Evolutionary conservation across 2,888 invertebrate genomes (phyloP).

Genomic region (Digitonthophagus gazella): DNA sequence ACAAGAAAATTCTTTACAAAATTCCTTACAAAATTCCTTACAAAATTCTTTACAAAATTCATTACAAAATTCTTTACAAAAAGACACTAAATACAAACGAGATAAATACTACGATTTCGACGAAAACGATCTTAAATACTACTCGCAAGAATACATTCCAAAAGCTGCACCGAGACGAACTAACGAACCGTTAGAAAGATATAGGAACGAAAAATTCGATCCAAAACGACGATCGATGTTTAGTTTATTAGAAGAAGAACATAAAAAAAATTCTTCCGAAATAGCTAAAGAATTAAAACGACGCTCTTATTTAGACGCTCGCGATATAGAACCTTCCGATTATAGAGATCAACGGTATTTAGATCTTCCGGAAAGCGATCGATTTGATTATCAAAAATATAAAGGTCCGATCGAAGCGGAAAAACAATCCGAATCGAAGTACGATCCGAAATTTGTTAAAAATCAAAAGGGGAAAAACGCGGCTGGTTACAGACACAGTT

Average conservation of each 20-base stretch:
- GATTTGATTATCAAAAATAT: constrained; percentile 46
- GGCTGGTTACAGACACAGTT: constrained; percentile 59
- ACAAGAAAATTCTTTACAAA: constrained; percentile 23
- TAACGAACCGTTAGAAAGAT: constrained; percentile 38
- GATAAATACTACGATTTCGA: constrained; percentile 36
- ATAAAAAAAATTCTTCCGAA: constrained; percentile 51
- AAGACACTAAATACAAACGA: constrained; percentile 10
- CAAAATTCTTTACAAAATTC: too few relatives aligned
- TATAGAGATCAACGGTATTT: constrained; percentile 47
- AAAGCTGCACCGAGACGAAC: constrained; percentile 44
- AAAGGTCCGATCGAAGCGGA: constrained; percentile 48
- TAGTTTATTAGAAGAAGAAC: constrained; percentile 51
- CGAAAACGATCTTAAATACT: constrained; percentile 29
- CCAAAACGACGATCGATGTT: constrained; percentile 51
- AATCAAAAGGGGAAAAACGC: constrained; percentile 42
- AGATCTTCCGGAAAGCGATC: constrained; percentile 54
- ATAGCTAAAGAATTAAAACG: constrained; percentile 54
- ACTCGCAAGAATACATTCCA: constrained; percentile 34
- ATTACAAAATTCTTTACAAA: constrained; percentile 20
- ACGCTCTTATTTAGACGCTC: constrained; percentile 50
- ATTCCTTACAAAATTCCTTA: too few relatives aligned
- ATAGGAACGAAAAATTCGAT: constrained; percentile 43
- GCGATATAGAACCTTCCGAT: constrained; percentile 15
- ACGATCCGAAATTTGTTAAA: constrained; percentile 42
- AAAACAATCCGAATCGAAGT: constrained; percentile 37